Base-by-base conservation (phyloP, 2,797 vertebrate genomes). In the Lophius americanus region DNA sequence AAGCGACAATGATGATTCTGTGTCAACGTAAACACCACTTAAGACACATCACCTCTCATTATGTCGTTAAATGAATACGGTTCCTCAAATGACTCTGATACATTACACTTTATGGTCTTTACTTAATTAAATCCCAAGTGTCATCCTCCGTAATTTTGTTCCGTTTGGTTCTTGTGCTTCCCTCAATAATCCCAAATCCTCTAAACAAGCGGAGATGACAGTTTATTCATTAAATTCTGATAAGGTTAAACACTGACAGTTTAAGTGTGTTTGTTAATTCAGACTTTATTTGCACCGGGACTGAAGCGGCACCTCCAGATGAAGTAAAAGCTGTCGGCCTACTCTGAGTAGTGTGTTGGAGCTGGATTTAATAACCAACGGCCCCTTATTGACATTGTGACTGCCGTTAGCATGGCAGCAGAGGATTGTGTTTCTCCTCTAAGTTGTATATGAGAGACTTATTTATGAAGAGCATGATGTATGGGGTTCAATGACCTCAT, bases 151-250 rank as follows among this genome's bases (percentile, higher is more conserved):
- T 80, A 64, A 84, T 84, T 81, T 69, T 68, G 65, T 60, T 63
- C 2, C 52, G 57, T 75, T 78, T 70, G 81, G 66, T 74, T 75
- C 33, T 9, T 38, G 36, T 60, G 0, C 68, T 42, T 65, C 51
- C 65, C 62, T 67, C 63, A 80, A 50, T 82, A 80, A 79, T 76
- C 83, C 79, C 55, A 77, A 84, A 89, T 86, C 85, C 83, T 79
- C 81, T 85, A 76, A 87, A 77, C 67, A 81, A 76, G 59, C 68
- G 47, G 38, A 55, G 63, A 71, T 75, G 80, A 77, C 80, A 77
- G 78, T 69, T 79, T 81, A 79, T 83, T 89, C 79, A 88, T 91
- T 88, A 90, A 87, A 85, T 79, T 84, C 81, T 85, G 78, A 92
- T 92, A 88, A 89, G 68, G 73, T 60, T 62, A 38, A 68, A 79